Evolutionary conservation across 2,113 vertebrate genomes (phyloP), one percentile per base, ranked within the genome.

Genomic region (Albula glossodonta): DNA sequence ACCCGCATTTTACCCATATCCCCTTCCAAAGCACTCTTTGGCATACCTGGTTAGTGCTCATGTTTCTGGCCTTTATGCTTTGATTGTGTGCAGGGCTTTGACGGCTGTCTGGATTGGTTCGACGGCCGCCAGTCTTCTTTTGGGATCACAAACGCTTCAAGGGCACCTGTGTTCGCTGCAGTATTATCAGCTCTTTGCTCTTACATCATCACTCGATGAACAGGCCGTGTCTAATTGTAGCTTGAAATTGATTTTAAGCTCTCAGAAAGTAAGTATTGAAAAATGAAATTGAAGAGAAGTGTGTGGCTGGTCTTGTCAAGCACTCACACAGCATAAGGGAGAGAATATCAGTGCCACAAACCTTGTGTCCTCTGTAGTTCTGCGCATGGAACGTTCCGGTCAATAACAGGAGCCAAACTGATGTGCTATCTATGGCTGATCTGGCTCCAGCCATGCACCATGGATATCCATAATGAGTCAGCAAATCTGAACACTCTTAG

Each of bases 91-190:
- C 50, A 41, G 41, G 12, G 4, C 2, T 79, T 50, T 50, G 48
- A 50, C 49, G 31, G 31, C 31, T 41, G 31, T 41, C 31, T 41
- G 31, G 31, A 41, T 41, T 41, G 31, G 31, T 41, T 80, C 79
- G 9, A 19, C 51, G 9, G 51, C 51, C 70, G 22, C 70, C 22
- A 31, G 19, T 56, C 22, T 17, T 57, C 77, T 41, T 4, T 52
- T 80, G 77, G 78, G 84, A 80, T 80, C 25, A 25, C 11, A 2
- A 31, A 74, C 41, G 5, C 74, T 84, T 84, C 51, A 79, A 78
- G 83, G 74, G 74, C 51, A 15, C 48, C 50, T 57, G 52, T 11
- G 51, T 48, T n/a, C 56, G 83, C 77, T 78, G 74, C 60, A 22
- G 60, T 22, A 3, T 60, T 60, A 22, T 3, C 60, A 4, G 60